Conservation (phyloP, 2,113 vertebrate genomes). For the Gambusia holbrooki region DNA sequence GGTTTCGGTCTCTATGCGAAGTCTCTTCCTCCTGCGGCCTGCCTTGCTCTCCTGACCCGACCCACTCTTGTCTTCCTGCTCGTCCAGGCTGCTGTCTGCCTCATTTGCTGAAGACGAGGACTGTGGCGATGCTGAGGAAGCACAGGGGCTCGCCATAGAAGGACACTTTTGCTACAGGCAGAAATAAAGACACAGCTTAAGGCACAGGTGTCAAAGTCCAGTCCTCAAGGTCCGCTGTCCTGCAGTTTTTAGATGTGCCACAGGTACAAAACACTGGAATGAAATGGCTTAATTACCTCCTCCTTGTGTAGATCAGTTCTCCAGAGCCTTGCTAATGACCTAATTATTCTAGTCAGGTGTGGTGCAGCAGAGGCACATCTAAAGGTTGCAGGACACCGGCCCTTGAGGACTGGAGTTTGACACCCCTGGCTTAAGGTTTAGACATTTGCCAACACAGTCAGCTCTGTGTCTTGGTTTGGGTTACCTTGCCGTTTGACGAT, state of each 20-base stretch:
- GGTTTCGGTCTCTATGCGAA: constrained; percentile 39
- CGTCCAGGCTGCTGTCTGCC: constrained; percentile 42
- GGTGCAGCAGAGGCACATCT: no score
- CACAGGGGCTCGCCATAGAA: background rate
- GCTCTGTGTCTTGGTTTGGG: background rate
- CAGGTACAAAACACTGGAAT: no score
- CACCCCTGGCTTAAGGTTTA: background rate
- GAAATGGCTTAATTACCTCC: no score
- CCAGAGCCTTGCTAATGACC: no score
- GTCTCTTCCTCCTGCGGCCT: constrained; percentile 64
- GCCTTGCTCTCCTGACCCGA: constrained; percentile 39
- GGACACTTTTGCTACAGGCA: background rate
- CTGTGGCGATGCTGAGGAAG: constrained; percentile 21
- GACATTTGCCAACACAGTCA: background rate
- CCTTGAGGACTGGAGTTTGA: no score
- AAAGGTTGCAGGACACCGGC: no score
- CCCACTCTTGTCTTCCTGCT: constrained; percentile 16
- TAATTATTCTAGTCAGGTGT: no score
- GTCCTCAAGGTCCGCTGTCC: no score
- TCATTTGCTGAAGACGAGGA: constrained; percentile 18
- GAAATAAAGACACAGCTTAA: background rate
- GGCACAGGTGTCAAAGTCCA: no score
- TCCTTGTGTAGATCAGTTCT: no score
- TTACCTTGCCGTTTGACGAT: constrained; percentile 56
- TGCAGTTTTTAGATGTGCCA: no score